Conservation (phyloP, 2,113 vertebrate species). For the Chelonoidis abingdonii region DNA sequence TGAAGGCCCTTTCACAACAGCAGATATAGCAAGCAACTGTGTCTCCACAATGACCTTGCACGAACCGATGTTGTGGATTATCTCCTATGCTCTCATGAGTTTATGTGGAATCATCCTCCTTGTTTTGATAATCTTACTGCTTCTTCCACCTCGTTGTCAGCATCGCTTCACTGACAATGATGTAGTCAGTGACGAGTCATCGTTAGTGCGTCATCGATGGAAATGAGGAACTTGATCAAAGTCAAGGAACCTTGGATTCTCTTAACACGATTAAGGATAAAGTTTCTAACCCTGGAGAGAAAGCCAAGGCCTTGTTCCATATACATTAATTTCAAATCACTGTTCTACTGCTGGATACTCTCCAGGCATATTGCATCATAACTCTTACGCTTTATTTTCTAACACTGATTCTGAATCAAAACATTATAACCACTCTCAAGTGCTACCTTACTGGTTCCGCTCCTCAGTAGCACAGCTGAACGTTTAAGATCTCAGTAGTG, state of each 20-base stretch:
- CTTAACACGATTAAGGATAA: background rate
- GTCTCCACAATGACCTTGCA: conserved; percentile 68
- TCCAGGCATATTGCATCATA: conserved; percentile 49
- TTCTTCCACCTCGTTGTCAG: conserved; percentile 80
- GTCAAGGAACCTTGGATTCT: background rate
- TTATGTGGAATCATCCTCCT: conserved; percentile 89
- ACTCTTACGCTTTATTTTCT: conserved; percentile 76
- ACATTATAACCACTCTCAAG: conserved; percentile 64
- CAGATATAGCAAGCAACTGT: conserved; percentile 87
- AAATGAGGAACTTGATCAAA: conserved; percentile 80
- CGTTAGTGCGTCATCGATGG: conserved; percentile 93
- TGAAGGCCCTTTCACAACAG: conserved; percentile 90
- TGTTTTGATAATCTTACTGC: conserved; percentile 84
- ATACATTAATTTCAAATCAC: background rate
- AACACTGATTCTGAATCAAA: conserved; percentile 72
- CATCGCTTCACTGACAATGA: conserved; percentile 69
- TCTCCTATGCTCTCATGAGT: conserved; percentile 92
- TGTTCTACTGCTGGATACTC: conserved; percentile 29
- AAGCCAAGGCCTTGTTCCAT: conserved; percentile 16
- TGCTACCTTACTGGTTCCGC: conserved; percentile 46
- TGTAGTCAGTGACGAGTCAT: conserved; percentile 93
- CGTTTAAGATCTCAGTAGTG: conserved; percentile 55
- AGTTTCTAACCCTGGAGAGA: background rate
- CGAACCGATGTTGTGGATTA: conserved; percentile 90
- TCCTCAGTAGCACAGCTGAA: conserved; percentile 21